Evolutionary conservation across 2,797 vertebrate genomes (phyloP).

Genomic region (Mormyrus proboscirostris): DNA sequence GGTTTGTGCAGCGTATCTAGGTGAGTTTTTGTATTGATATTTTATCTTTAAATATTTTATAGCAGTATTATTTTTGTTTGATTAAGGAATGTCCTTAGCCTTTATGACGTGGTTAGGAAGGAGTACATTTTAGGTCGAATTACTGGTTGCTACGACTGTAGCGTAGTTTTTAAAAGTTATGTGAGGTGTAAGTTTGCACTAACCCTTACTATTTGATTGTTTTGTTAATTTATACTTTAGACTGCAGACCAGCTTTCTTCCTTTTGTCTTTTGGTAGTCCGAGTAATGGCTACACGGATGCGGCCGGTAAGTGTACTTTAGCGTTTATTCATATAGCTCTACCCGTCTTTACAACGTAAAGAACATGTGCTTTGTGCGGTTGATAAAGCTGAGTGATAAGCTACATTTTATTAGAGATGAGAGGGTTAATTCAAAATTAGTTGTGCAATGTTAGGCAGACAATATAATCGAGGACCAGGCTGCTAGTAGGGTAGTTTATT

Average conservation of each 20-base stretch:
- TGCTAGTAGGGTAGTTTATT: not conserved
- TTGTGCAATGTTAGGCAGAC: not conserved
- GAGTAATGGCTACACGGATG: constrained; percentile 62
- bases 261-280: not conserved
- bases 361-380: not conserved
- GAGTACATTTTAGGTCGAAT: not conserved
- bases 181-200: not conserved
- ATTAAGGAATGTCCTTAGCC: not conserved
- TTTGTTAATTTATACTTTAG: not conserved
- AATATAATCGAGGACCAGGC: not conserved
- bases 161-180: not conserved
- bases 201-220: not conserved
- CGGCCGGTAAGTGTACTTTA: constrained; percentile 63
- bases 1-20: not conserved
- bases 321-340: not conserved
- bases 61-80: not conserved
- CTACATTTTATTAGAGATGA: not conserved
- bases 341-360: not conserved
- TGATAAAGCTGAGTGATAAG: not conserved
- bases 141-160: not conserved
- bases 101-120: not conserved
- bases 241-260: not conserved
- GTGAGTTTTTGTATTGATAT: not conserved
- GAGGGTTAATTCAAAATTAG: not conserved
- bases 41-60: not conserved